Evolutionary conservation across 2,888 invertebrate genomes (phyloP), one percentile per base, ranked within the genome.

Genomic region (Macrosoma leucophasiata): DNA sequence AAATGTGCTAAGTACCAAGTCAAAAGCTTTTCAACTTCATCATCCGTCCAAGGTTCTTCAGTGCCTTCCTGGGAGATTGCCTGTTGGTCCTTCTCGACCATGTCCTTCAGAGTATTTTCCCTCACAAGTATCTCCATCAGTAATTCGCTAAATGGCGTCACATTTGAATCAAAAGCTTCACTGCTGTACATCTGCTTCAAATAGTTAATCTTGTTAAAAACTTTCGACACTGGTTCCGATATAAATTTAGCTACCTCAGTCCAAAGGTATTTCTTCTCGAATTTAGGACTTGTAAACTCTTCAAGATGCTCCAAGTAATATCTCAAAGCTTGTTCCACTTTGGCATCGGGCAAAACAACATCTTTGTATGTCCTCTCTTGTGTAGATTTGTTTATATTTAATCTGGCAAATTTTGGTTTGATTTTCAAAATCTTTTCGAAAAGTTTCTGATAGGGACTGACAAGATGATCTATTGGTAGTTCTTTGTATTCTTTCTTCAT

Each of bases 1-100:
- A 81, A 58, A 52, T 81, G 77, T 1, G 65, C 62, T 32, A 81
- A 44, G 49, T 81, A 84, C 81, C 81, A 82, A 4, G 62, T 62
- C 5, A 82, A 25, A 0, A 84, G 54, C 11, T 62, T 55, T 34
- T 77, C 75, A 0, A 52, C 63, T 45, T 78, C 73, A 1, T 67
- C 62, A 24, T 79, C 75, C 0, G 61, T 53, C 79, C 81, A 84
- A 1, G 36, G 14, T 15, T 57, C 57, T 15, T 68, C 61, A 2
- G 54, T 43, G 3, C 42, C 58, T 9, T 55, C 54, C 17, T 36
- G 36, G 19, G 40, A 19, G 4, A 24, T 13, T 0, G 36, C 22
- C 22, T 33, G 23, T 5, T 33, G 38, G 3, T 41, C 40, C n/a
- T 42, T 36, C 1, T 61, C 41, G 33, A 49, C 40, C n/a, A n/a